Base-by-base conservation (phyloP, 1,140 invertebrate species). In the Wasmannia auropunctata region DNA sequence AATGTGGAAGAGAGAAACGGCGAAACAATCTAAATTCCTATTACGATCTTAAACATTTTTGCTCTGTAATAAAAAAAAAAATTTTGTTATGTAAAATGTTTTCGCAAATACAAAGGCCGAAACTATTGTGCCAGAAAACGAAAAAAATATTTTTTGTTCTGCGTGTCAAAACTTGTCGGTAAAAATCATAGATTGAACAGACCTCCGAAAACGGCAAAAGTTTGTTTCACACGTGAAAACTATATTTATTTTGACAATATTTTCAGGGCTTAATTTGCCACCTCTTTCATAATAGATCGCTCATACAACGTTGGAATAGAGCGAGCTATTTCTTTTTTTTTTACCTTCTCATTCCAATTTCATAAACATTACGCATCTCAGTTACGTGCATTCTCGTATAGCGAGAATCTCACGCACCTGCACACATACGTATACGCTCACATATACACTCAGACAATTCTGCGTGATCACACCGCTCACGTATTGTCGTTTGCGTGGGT, bases 401-500 rank as follows among this genome's bases (percentile, higher is more conserved):
- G 54, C 60, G 37, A 16, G 34, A n/a, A n/a, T n/a, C 16, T 40
- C 37, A 40, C n/a, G n/a, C 37, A 14, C 22, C 22, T 46, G 40
- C 31, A 28, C 16, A 31, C 16, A 28, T 19, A 28, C 37, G 4
- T 62, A 43, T n/a, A 10, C 54, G 28, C 2, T 16, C 31, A 40
- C 11, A 22, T 1, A n/a, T 16, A 14, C 46, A 51, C 19, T n/a
- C 31, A 16, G n/a, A 54, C 60, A 5, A 54, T 37, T 11, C 7
- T n/a, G 70, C 43, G 19, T n/a, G 40, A 56, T 54, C 81, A 58
- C 19, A 7, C 0, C n/a, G 77, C 6, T 54, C 54, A 63, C 43
- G 56, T 77, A 85, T 85, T 28, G 54, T 43, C 40, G 51, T 77
- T 63, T 31, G 56, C 69, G 56, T 51, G 81, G 56, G 81, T 75